Conservation (phyloP, 2,888 invertebrate genomes). For the Pachymerium ferrugineum region DNA sequence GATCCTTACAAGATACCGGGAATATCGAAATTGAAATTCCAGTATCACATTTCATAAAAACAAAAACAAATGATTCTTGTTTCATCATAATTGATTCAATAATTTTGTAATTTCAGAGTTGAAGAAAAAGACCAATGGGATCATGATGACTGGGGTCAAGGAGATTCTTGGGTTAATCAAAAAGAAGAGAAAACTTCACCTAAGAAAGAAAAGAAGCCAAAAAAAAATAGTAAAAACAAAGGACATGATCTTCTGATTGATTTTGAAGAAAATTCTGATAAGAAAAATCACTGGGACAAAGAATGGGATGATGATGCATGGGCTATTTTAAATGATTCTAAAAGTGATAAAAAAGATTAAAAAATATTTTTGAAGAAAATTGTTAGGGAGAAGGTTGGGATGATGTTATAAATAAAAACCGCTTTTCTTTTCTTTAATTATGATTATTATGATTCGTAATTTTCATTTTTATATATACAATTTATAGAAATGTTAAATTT, state of each 20-base stretch:
- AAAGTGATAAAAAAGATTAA: background rate
- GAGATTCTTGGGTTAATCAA: background rate
- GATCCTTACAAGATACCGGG: too few species aligned
- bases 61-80: too few species aligned
- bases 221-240: background rate
- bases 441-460: background rate
- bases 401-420: too few species aligned
- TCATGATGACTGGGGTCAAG: background rate
- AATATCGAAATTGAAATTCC: too few species aligned
- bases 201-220: background rate
- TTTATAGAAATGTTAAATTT: background rate
- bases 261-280: background rate
- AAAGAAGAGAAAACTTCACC: background rate
- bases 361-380: background rate
- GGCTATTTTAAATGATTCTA: background rate
- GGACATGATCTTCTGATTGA: background rate
- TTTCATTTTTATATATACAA: background rate
- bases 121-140: constrained; percentile 2
- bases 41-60: too few species aligned
- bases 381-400: background rate
- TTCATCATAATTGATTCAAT: too few species aligned
- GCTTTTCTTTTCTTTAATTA: background rate
- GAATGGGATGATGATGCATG: background rate
- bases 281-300: background rate
- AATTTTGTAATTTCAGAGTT: too few species aligned